A percentile compares a stretch with the other conserved stretches of the same genome.
Conservation (phyloP, 2,797 vertebrate species). For the Rousettus madagascariensis region DNA sequence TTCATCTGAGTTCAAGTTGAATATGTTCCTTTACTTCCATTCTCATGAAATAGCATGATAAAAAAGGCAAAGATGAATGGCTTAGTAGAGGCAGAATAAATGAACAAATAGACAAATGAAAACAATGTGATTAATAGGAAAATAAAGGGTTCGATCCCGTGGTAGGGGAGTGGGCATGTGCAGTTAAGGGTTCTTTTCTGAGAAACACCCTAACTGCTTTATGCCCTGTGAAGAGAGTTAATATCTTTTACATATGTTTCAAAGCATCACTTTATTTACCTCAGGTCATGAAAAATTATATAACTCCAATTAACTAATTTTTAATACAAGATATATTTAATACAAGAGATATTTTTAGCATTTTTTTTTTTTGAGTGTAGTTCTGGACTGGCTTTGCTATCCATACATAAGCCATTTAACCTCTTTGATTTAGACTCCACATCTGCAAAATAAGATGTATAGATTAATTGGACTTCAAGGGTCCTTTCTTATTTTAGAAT, state of each 20-base stretch:
- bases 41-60: neutral
- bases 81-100: neutral
- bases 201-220: neutral
- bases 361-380: neutral
- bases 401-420: neutral
- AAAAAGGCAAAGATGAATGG: neutral
- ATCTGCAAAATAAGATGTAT: neutral
- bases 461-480: neutral
- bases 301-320: constrained; percentile 16
- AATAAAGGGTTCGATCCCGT: neutral
- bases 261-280: constrained; percentile 17
- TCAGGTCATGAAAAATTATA: neutral
- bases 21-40: neutral
- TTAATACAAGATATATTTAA: neutral
- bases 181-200: neutral
- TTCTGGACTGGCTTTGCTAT: neutral
- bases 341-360: constrained; percentile 9
- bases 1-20: constrained; percentile 19
- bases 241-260: neutral
- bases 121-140: neutral
- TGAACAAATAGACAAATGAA: neutral
- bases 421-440: constrained; percentile 9
- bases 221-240: neutral
- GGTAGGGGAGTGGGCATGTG: neutral
- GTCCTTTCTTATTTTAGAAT: constrained; percentile 34